Evolutionary conservation across 2,113 vertebrate genomes (phyloP), one percentile per base, ranked within the genome.

Genomic region (Sapayoa aenigma): DNA sequence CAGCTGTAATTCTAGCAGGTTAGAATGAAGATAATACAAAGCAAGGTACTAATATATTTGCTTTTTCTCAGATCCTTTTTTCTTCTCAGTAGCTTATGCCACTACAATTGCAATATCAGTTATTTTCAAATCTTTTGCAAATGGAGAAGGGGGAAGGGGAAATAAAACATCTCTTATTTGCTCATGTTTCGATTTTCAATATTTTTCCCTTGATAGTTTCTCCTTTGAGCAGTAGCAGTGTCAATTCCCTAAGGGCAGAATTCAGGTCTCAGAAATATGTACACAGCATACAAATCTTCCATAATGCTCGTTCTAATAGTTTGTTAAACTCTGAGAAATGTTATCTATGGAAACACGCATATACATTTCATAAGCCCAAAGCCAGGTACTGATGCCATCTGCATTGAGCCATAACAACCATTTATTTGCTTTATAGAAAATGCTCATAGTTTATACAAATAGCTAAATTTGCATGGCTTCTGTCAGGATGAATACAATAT

Each of bases 71-170:
- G 59, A 92, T 88, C 68, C 52, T 30, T 95, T 93, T 86, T 86
- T 67, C 72, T 90, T 93, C 60, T 83, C 72, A 41, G 72, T 88
- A 46, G 85, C 67, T 94, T 92, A 39, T 93, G 39, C 76, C 72
- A 77, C 72, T 91, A 60, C 1, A 2, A 39, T 58, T 80, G 47
- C 63, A 94, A 80, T 90, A 94, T 90, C 85, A 39, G 72, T 94
- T 96, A 92, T 96, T 96, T 95, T 90, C 68, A 90, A 93, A 93
- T 93, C 94, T 91, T 95, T 87, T 84, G 92, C 80, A 95, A 95
- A 90, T 75, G 72, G 68, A 96, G 92, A 88, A 84, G 68, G 68
- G 50, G 42, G 75, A 94, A 90, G 47, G 68, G 65, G 44, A 94
- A 93, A 95, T 92, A 96, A 94, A 97, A 77, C 52, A 81, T 81